Evolutionary conservation across 1,140 invertebrate genomes (phyloP).

Genomic region (Trialeurodes vaporariorum): DNA sequence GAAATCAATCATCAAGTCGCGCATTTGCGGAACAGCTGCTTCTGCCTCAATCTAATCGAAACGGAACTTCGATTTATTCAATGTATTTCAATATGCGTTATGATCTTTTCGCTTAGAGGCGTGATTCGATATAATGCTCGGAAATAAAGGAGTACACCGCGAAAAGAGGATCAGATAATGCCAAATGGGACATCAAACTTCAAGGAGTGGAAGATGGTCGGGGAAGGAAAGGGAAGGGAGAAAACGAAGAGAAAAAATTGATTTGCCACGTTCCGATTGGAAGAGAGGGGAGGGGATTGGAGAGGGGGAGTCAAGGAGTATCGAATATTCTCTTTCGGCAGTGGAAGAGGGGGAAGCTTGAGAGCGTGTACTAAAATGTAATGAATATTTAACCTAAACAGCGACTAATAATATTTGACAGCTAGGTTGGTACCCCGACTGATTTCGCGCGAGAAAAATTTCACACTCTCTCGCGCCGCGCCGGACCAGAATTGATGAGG

Average conservation of each 20-base stretch:
- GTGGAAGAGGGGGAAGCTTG: background rate
- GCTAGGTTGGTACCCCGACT: background rate
- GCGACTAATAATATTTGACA: background rate
- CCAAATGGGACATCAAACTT: background rate
- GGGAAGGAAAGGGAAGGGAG: too few relatives aligned
- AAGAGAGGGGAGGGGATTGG: background rate
- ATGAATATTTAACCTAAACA: background rate
- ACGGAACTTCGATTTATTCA: too few relatives aligned
- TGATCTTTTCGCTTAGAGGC: background rate
- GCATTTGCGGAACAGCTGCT: too few relatives aligned
- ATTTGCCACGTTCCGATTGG: background rate
- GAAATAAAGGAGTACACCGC: background rate
- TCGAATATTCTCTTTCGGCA: too few relatives aligned
- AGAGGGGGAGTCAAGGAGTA: too few relatives aligned
- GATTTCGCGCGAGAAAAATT: background rate
- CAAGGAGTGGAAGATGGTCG: too few relatives aligned
- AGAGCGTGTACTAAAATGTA: background rate
- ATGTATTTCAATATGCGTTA: too few relatives aligned
- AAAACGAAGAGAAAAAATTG: background rate
- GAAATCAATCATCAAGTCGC: too few relatives aligned
- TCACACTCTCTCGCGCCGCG: too few relatives aligned
- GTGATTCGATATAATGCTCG: background rate
- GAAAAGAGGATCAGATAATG: background rate
- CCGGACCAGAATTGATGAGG: too few relatives aligned
- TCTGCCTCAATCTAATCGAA: too few relatives aligned